These are phyloP conservation scores for Pyrocephalus nanus DNA, from an alignment of 2,797 vertebrate genomes.

Conservation along the genomic window DNA sequence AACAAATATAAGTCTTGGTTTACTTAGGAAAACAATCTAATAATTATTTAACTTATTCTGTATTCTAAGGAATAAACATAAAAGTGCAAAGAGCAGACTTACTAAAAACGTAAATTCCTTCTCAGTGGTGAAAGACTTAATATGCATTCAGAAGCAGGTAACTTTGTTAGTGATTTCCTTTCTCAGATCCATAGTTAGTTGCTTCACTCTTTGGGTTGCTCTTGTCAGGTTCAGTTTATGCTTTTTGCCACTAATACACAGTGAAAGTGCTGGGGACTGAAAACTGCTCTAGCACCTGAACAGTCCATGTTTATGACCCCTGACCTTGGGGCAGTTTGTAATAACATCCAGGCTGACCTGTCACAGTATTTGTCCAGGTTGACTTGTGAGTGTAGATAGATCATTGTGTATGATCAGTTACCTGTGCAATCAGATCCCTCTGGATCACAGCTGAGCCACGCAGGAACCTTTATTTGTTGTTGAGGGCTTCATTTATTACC, in stretches of 20 bases:
- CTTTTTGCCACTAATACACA: background rate
- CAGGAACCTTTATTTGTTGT: background rate
- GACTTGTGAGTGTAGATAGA: background rate
- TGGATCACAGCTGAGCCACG: background rate
- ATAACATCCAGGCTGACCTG: background rate
- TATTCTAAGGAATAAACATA: background rate
- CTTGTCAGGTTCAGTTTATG: background rate
- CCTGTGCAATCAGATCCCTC: background rate
- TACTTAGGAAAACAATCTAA: background rate
- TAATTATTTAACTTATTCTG: background rate
- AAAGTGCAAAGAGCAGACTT: background rate
- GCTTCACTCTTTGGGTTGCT: background rate
- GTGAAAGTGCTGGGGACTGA: background rate
- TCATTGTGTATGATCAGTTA: background rate
- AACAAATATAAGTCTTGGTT: background rate
- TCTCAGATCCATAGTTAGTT: background rate
- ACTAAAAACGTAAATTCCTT: background rate
- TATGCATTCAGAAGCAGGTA: background rate
- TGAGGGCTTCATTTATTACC: background rate
- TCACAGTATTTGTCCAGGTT: background rate
- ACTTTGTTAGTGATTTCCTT: background rate
- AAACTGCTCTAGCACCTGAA: background rate
- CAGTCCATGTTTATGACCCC: background rate
- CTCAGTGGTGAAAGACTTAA: background rate
- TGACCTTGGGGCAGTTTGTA: background rate